Evolutionary conservation across 2,888 invertebrate species (phyloP), one percentile per base, ranked within the genome.

Genomic region (Aricia artaxerxes): DNA sequence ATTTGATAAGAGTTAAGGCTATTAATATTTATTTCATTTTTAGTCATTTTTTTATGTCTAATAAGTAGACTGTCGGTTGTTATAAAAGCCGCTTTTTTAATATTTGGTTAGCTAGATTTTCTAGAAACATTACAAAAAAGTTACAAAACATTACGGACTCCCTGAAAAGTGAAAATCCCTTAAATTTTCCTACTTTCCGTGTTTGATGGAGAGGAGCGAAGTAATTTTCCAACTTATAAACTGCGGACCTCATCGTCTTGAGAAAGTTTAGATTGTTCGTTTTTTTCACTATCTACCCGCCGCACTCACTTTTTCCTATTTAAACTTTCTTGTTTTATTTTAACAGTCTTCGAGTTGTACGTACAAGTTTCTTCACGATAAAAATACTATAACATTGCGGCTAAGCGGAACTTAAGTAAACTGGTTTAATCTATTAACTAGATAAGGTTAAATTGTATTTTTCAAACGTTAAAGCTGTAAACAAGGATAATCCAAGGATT

Each of bases 301-400:
- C 88, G 87, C 90, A 90, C 89, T 90, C 90, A 90, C 90, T 92
- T 93, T 93, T 93, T 92, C 92, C 91, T 91, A 92, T 94, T 92
- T 92, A 92, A 94, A 93, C 91, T 93, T 94, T 92, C 86, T 85
- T 89, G 87, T 91, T 93, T 92, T 91, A 89, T 92, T 92, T 90
- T 87, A 88, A 40, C 88, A 89, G 89, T 87, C 86, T 84, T 85
- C 84, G 85, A 82, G 82, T 83, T 83, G 84, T 80, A 83, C 79
- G 86, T 86, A 83, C 82, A 84, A 85, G 83, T 89, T 87, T 85
- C 84, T 80, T 82, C 80, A 81, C 84, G 84, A 85, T 86, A 84
- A 85, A 85, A 85, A 85, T 81, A 81, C 80, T 81, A 82, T 82
- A 83, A 84, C 81, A 80, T 78, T 78, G 82, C 61, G 82, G 81